A percentile compares a stretch with the other conserved stretches of the same genome.
phyloP scores from a whole-genome alignment of 2,888 invertebrate genomes.

The Synanthedon myopaeformis region DNA sequence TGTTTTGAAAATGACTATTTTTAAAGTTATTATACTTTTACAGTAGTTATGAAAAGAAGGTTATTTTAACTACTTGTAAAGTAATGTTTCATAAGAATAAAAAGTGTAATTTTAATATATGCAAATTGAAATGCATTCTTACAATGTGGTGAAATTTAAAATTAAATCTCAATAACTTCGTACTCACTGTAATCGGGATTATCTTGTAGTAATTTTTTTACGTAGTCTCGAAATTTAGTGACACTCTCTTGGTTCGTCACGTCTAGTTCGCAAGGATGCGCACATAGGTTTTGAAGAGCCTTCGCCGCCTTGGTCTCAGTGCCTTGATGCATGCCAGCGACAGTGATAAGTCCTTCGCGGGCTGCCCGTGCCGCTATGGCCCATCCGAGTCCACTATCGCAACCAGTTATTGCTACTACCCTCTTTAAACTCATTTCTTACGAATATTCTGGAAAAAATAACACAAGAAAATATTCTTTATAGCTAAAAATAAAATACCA shows the following conservation, averaged over 20 bases:
- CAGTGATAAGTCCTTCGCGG: conserved; percentile 76
- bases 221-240: conserved; percentile 49
- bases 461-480: too few relatives aligned
- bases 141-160: too few relatives aligned
- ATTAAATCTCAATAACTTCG: too few relatives aligned
- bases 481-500: too few relatives aligned
- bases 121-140: too few relatives aligned
- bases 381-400: conserved; percentile 88
- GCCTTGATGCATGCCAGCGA: conserved; percentile 82
- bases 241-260: conserved; percentile 74
- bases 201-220: conserved; percentile 51
- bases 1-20: too few relatives aligned
- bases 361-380: conserved; percentile 74
- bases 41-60: too few relatives aligned
- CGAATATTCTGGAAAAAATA: too few relatives aligned
- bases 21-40: too few relatives aligned
- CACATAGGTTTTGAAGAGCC: conserved; percentile 43
- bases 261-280: conserved; percentile 72
- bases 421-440: neutral
- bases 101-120: too few relatives aligned
- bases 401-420: conserved; percentile 82
- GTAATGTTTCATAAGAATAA: too few relatives aligned
- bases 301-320: conserved; percentile 58
- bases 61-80: too few relatives aligned
- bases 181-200: conserved; percentile 65